Conservation (phyloP, 2,888 invertebrate species). For the Ochropleura leucogaster region DNA sequence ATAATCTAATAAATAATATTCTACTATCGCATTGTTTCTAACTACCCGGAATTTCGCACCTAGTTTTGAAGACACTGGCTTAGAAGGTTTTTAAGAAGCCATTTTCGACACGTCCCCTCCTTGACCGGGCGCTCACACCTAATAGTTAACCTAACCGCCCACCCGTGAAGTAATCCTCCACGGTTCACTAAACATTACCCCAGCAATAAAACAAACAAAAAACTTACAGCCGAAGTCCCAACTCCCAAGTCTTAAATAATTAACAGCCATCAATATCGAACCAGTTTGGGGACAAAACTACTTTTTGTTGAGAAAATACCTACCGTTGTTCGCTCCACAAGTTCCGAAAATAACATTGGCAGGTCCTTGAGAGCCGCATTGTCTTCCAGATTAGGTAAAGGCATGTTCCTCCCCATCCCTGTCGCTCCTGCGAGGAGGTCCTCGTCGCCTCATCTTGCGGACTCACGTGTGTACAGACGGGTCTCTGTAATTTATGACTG, state of each 20-base stretch:
- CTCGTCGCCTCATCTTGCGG: conserved; percentile 79
- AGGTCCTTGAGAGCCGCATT: conserved; percentile 82
- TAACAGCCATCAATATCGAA: conserved; percentile 47
- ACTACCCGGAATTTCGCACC: conserved; percentile 11
- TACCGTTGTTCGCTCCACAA: conserved; percentile 55
- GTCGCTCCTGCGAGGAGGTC: conserved; percentile 55
- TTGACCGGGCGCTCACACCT: conserved; percentile 55
- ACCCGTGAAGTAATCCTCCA: conserved; percentile 57
- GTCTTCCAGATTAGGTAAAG: conserved; percentile 89
- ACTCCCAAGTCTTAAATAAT: conserved; percentile 51
- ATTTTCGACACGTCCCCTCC: conserved; percentile 53
- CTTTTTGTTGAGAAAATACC: conserved; percentile 64
- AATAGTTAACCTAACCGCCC: conserved; percentile 56
- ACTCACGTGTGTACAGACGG: conserved; percentile 75
- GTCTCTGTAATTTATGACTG: conserved; percentile 61
- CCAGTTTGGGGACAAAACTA: conserved; percentile 51
- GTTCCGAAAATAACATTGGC: conserved; percentile 78
- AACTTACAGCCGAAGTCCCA: conserved; percentile 28
- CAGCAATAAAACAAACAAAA: conserved; percentile 29
- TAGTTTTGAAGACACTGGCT: conserved; percentile 20
- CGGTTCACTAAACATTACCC: conserved; percentile 57
- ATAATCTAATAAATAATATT: background rate
- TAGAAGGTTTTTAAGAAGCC: conserved; percentile 64
- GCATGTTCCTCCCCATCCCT: conserved; percentile 76
- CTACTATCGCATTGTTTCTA: background rate